phyloP scores from a whole-genome alignment of 2,797 vertebrate species.

The Petrocephalus sullivani region DNA sequence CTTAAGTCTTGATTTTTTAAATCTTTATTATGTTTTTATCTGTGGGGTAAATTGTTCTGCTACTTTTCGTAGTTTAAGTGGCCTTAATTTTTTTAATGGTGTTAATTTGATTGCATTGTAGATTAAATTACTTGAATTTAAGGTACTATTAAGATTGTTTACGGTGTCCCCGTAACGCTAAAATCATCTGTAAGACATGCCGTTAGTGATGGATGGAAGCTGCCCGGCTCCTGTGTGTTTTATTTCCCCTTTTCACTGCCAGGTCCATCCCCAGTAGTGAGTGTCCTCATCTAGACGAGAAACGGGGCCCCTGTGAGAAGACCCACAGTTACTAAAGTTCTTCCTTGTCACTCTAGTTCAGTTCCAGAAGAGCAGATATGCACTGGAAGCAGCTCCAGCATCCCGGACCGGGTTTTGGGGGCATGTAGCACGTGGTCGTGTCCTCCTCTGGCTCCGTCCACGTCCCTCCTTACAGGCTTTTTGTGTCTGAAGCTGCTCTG shows the following conservation, averaged over 20 bases:
- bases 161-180: background rate
- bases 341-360: background rate
- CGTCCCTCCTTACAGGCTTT: background rate
- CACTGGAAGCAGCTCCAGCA: background rate
- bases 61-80: background rate
- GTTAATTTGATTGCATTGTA: background rate
- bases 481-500: background rate
- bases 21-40: background rate
- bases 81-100: background rate
- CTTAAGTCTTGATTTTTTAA: background rate
- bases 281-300: background rate
- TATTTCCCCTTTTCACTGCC: background rate
- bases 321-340: background rate
- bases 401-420: background rate
- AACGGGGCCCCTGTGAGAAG: background rate
- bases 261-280: background rate
- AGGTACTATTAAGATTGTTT: background rate
- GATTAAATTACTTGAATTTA: background rate
- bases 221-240: too few relatives aligned
- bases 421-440: background rate
- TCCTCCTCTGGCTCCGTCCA: slow-evolving; percentile 12
- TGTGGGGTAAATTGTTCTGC: background rate
- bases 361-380: background rate
- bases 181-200: background rate
- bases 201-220: background rate